Base-by-base conservation (phyloP, 2,797 vertebrate species). In the Coracias cyanogaster region DNA sequence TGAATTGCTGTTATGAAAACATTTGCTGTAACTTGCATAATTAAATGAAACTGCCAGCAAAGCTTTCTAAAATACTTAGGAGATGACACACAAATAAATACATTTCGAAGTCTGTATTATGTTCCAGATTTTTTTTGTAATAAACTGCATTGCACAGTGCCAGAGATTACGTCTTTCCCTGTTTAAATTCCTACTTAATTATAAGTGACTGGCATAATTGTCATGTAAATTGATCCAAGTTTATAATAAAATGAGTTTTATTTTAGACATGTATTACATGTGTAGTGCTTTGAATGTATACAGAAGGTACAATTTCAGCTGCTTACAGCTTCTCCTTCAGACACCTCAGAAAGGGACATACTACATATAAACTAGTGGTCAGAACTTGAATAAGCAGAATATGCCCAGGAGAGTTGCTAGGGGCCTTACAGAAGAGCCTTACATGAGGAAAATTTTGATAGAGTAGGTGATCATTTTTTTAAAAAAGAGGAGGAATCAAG, bases 1-100 rank as follows among this genome's bases (percentile, higher is more conserved):
- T 97, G 97, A 98, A 98, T 96, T 98, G 97, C 98, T 98, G 98
- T 98, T 98, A 98, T 98, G 98, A 98, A 98, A 98, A 98, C 97
- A 98, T 98, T 98, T 97, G 98, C 92, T 84, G 93, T 94, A 97
- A 97, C 97, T 97, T 97, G 97, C 97, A 98, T 98, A 98, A 98
- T 98, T 98, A 98, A 98, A 98, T 72, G 86, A 97, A 98, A 98
- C 94, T 97, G 98, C 95, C 94, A 98, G 96, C 84, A 97, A 98
- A 97, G 97, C 97, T 96, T 97, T 97, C 96, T 98, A 96, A 98
- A 97, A 97, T 95, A 93, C 85, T 91, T 94, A 82, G 67, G 78
- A 96, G 86, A 97, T 86, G 89, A 90, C 80, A 95, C 14, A 91
- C 79, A 97, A 97, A 98, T 98, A 98, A 97, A 98, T 93, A 84